Conservation (phyloP, 1,140 invertebrate species). For the Lepeophtheirus salmonis region DNA sequence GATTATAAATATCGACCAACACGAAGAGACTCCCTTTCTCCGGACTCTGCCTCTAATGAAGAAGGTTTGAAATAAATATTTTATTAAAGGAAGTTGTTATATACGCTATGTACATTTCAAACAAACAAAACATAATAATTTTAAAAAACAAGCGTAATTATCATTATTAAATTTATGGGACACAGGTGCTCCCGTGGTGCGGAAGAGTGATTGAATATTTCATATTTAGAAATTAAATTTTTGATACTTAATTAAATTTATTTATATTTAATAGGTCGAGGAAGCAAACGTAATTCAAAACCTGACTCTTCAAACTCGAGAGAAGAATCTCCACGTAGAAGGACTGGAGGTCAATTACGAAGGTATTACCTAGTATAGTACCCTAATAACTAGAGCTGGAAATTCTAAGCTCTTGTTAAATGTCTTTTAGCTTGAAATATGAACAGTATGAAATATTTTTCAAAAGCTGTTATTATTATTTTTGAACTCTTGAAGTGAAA, state of each 20-base stretch:
- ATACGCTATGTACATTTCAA: background rate
- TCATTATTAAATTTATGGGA: no score
- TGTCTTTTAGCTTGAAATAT: background rate
- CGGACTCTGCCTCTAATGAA: constrained; percentile 48
- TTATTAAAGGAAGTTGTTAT: background rate
- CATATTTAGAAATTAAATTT: background rate
- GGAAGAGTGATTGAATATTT: no score
- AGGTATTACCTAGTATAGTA: background rate
- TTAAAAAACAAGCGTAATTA: no score
- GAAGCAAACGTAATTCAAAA: constrained; percentile 46
- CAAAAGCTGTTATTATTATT: background rate
- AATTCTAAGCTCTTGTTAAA: no score
- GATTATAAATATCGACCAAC: constrained; percentile 27
- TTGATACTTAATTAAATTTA: background rate
- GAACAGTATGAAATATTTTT: background rate
- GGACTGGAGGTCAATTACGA: background rate
- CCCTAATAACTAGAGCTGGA: no score
- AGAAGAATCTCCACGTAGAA: constrained; percentile 25
- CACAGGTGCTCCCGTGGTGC: no score
- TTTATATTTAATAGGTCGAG: constrained; percentile 21
- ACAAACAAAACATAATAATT: no score
- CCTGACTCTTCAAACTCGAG: constrained; percentile 58
- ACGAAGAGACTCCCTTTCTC: constrained; percentile 55
- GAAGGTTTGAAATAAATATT: constrained; percentile 16
- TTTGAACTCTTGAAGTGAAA: background rate